Evolutionary conservation across 2,113 vertebrate species (phyloP).

Genomic region (Nipponia nippon): DNA sequence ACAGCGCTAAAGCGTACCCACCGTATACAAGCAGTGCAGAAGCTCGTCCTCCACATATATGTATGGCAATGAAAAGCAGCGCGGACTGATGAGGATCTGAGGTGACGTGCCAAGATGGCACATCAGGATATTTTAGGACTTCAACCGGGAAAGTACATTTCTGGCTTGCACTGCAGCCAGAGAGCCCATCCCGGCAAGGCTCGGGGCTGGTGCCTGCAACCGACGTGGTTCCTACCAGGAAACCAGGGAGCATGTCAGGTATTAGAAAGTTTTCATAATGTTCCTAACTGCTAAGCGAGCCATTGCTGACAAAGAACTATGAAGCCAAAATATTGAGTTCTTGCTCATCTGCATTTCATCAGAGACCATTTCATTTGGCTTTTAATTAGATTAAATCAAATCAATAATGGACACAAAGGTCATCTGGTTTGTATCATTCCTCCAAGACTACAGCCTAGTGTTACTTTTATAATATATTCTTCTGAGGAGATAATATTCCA

Average conservation of each 20-base stretch:
- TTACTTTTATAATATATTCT: neutral
- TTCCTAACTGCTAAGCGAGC: neutral
- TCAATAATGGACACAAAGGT: neutral
- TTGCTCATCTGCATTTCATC: neutral
- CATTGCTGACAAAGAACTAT: neutral
- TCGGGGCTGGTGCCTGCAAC: neutral
- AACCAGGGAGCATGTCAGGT: neutral
- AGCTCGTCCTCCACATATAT: neutral
- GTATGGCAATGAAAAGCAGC: neutral
- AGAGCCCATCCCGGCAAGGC: neutral
- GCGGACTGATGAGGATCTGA: neutral
- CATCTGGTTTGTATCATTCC: neutral
- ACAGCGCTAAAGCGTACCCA: neutral
- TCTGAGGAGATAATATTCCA: neutral
- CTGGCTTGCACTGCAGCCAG: neutral
- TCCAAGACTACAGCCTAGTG: neutral
- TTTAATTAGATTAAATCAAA: neutral
- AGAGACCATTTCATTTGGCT: neutral
- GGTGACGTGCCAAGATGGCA: neutral
- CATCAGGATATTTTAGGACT: neutral
- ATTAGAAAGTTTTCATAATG: neutral
- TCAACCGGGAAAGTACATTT: neutral
- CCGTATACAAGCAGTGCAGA: neutral
- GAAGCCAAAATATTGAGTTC: neutral
- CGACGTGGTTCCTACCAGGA: neutral